Percentiles rank a stretch among this genome's conserved stretches.
These are phyloP conservation scores for Empis livida DNA, from an alignment of 2,888 invertebrate genomes.

Conservation along the genomic window DNA sequence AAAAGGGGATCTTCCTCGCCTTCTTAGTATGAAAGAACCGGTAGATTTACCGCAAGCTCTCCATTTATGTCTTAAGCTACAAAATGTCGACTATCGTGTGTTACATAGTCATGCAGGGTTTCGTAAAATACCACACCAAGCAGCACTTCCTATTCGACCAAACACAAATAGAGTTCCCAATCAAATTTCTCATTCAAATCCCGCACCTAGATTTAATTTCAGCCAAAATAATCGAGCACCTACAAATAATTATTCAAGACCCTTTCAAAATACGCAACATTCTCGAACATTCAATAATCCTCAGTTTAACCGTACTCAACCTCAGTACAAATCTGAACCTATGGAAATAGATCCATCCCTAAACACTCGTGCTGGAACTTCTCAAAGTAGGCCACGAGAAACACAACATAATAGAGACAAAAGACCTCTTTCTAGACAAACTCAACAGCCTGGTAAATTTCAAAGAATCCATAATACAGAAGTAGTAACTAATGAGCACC, in stretches of 20 bases:
- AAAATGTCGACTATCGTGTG: conserved; percentile 3
- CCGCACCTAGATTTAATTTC: neutral
- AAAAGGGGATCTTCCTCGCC: conserved; percentile 9
- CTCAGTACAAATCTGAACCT: neutral
- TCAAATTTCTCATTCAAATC: neutral
- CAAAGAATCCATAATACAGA: neutral
- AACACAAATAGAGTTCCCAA: neutral
- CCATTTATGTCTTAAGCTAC: conserved; percentile 8
- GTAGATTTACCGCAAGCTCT: conserved; percentile 13
- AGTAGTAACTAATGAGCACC: neutral
- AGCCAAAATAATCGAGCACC: neutral
- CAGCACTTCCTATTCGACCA: neutral
- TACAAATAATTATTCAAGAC: neutral
- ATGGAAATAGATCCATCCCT: neutral
- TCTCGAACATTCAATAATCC: neutral
- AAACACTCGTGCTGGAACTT: neutral
- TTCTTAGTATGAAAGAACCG: conserved; percentile 13
- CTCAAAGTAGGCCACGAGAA: neutral
- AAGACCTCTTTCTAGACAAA: neutral
- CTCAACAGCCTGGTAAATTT: neutral
- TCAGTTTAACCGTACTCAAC: neutral
- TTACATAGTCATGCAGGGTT: neutral
- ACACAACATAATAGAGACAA: neutral
- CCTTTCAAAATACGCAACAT: neutral
- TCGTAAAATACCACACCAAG: neutral